Evolutionary conservation across 2,797 vertebrate species (phyloP).

Genomic region (Aeoliscus strigatus): DNA sequence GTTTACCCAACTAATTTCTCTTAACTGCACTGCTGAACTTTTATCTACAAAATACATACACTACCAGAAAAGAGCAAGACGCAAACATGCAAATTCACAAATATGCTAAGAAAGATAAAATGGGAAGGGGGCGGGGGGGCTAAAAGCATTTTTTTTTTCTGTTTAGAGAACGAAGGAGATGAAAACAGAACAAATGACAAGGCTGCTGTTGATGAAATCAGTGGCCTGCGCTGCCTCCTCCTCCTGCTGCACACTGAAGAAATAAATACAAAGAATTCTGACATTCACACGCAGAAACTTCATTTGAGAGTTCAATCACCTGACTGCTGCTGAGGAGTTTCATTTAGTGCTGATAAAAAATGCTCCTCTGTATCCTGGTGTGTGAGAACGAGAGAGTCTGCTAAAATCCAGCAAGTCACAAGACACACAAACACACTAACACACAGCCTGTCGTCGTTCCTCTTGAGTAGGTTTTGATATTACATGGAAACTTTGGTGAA

Average conservation of each 20-base stretch:
- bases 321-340: constrained; percentile 9
- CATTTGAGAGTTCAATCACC: constrained; percentile 32
- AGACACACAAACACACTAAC: not conserved
- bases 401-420: constrained; percentile 11
- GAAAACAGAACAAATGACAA: constrained; percentile 47
- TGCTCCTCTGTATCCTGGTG: not conserved
- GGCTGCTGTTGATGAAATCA: constrained; percentile 38
- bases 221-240: not conserved
- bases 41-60: constrained; percentile 76
- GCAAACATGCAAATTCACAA: constrained; percentile 72
- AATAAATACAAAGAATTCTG: constrained; percentile 36
- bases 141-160: constrained; percentile 32
- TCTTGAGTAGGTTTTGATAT: not conserved
- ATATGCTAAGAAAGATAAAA: constrained; percentile 69
- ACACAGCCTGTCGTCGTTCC: not conserved
- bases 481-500: not conserved
- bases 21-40: constrained; percentile 82
- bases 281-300: constrained; percentile 40
- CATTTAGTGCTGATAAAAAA: constrained; percentile 18
- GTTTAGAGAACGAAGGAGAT: constrained; percentile 46
- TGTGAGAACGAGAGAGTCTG: constrained; percentile 7
- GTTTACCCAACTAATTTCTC: constrained; percentile 82
- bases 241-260: constrained; percentile 6
- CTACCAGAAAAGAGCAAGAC: constrained; percentile 67
- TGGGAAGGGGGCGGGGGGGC: constrained; percentile 9